Evolutionary conservation across 2,113 vertebrate genomes (phyloP), one percentile per base, ranked within the genome.

Genomic region (Haemorhous mexicanus): DNA sequence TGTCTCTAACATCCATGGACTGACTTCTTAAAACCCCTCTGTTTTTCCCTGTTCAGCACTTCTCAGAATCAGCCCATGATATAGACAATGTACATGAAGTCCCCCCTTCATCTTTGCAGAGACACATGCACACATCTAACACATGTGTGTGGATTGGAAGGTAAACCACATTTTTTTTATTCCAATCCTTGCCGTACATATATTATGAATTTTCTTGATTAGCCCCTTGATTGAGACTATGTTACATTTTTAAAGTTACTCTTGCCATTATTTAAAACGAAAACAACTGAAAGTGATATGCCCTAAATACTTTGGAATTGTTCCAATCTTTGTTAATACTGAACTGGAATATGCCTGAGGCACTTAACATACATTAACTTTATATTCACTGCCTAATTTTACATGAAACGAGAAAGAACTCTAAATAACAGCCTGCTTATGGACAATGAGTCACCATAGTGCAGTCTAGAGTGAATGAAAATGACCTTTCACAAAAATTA

Each of bases 231-330:
- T 2, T 69, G 56, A 94, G 35, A 75, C 19, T 93, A 77, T 81
- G 68, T 84, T 92, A 95, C 16, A 84, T 77, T 96, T 96, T 95
- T 96, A 7, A 90, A 74, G 37, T 78, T 82, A 95, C 24, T 56
- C 21, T 91, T 95, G 64, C 52, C 96, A 96, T 97, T 93, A 96
- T 96, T 97, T 97, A 94, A 97, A 82, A 96, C 94, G 27, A 97
- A 97, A 97, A 95, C 91, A 80, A 97, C 89, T 94, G 79, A 96
- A 97, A 94, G 81, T 94, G 72, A 94, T 95, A 94, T 47, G 93
- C 64, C 66, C 59, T 93, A 96, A 97, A 95, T 93, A 84, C 95
- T 98, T 96, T 95, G 93, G 88, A 97, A 96, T 67, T 79, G 73
- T 84, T 96, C 73, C 94, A 97, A 73, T 87, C 85, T 95, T 78